phyloP scores from a whole-genome alignment of 2,113 vertebrate genomes.

The Indri indri region DNA sequence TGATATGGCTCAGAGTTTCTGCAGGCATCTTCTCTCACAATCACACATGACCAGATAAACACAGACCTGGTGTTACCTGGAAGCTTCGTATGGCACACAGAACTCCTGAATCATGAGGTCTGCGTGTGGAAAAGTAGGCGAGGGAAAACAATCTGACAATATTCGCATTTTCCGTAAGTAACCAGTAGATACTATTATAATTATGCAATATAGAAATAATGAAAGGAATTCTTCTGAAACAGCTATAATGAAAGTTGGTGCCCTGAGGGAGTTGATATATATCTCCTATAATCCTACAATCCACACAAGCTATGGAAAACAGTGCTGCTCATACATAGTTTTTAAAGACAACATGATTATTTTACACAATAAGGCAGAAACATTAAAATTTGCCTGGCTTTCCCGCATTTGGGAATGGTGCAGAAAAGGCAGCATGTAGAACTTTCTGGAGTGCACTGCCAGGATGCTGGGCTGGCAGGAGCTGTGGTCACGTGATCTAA shows the following conservation, averaged over 20 bases:
- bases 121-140: no score
- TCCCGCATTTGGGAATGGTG: neutral
- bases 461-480: neutral
- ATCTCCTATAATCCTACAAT: neutral
- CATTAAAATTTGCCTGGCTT: neutral
- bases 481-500: accelerated
- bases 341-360: neutral
- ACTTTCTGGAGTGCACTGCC: neutral
- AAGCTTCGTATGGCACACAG: neutral
- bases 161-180: neutral
- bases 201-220: neutral
- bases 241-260: neutral
- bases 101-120: neutral
- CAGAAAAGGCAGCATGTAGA: neutral
- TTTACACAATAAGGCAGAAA: neutral
- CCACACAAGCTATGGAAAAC: neutral
- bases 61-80: accelerated
- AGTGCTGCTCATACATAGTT: neutral
- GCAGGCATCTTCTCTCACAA: accelerated
- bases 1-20: neutral
- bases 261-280: neutral
- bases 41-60: neutral
- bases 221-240: neutral
- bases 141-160: neutral
- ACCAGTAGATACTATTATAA: neutral